Base-by-base conservation (phyloP, 2,797 vertebrate genomes). In the Centroberyx gerrardi region DNA sequence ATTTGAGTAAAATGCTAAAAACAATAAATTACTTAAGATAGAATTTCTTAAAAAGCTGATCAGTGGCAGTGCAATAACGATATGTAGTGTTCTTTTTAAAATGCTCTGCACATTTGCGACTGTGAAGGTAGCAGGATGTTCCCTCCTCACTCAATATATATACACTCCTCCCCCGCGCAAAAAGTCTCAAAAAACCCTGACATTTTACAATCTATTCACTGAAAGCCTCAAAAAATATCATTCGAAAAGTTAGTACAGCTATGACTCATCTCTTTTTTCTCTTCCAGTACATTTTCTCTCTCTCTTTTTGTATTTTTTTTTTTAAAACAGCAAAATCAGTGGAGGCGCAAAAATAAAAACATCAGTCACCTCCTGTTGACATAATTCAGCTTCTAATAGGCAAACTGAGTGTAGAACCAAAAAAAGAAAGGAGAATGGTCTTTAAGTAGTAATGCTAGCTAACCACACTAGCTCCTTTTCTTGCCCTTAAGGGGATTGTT, bases 41-140 rank as follows among this genome's bases (percentile, higher is more conserved):
- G 31, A 79, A 2, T 42, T 80, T 73, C 18, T 86, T 64, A 72
- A 85, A 90, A 83, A 86, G 80, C 70, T 46, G 68, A 82, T 72
- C 54, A 68, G 29, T 85, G 88, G 88, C 90, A 92, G 90, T 92
- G 93, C 91, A 92, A 88, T 82, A 75, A 75, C 49, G 68, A 90
- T 86, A 90, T 85, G 87, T 89, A 73, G 54, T 74, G 17, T 65
- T 80, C 62, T 59, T 65, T 49, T 17, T 49, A n/a, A 81, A 82
- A 88, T 69, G 44, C 67, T 74, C 54, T 76, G 76, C 67, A 73
- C 58, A 72, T 46, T 31, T 72, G 68, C 80, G 92, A 87, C 77
- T 75, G 87, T 92, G 93, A 95, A 93, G 93, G 94, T 93, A 94
- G 92, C 93, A 92, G 91, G 84, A 89, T 86, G 87, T 90, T 87